Evolutionary conservation across 2,888 invertebrate species (phyloP).

Genomic region (Pediacus dermestoides): DNA sequence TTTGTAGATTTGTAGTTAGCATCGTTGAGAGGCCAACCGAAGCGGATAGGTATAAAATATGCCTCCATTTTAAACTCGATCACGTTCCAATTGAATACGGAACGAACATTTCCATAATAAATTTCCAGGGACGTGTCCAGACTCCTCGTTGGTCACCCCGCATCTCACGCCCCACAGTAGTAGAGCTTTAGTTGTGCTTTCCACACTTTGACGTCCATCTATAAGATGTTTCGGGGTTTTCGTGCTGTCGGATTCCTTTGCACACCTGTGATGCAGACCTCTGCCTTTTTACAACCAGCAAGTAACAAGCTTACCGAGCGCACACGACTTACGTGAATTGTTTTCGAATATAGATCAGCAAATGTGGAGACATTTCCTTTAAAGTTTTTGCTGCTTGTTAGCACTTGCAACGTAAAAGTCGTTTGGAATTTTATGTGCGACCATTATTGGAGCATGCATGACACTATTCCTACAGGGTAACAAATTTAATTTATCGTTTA

Average conservation of each 20-base stretch:
- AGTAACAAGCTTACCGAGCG: slow-evolving; percentile 22
- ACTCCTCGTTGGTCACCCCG: slow-evolving; percentile 25
- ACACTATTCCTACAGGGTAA: no score
- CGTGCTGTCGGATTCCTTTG: slow-evolving; percentile 1
- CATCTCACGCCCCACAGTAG: slow-evolving; percentile 3
- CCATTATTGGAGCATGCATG: no score
- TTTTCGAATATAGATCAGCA: slow-evolving; percentile 19
- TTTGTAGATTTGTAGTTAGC: no score
- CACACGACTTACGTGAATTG: slow-evolving; percentile 22
- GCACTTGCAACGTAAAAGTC: neutral
- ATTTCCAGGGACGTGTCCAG: slow-evolving; percentile 46
- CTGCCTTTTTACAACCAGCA: slow-evolving; percentile 13
- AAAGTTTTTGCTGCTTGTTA: neutral
- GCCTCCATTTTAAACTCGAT: slow-evolving; percentile 49
- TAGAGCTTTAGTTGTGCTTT: no score
- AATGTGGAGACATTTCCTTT: slow-evolving; percentile 14
- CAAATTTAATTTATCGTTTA: no score
- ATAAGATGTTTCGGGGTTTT: neutral
- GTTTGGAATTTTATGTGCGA: no score
- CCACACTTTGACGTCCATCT: no score
- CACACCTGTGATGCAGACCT: slow-evolving; percentile 10
- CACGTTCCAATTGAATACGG: slow-evolving; percentile 50
- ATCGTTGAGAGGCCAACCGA: no score
- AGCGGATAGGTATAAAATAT: slow-evolving; percentile 39
- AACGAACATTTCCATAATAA: slow-evolving; percentile 50